phyloP scores from a whole-genome alignment of 2,888 invertebrate species.

The Ochlodes sylvanus region DNA sequence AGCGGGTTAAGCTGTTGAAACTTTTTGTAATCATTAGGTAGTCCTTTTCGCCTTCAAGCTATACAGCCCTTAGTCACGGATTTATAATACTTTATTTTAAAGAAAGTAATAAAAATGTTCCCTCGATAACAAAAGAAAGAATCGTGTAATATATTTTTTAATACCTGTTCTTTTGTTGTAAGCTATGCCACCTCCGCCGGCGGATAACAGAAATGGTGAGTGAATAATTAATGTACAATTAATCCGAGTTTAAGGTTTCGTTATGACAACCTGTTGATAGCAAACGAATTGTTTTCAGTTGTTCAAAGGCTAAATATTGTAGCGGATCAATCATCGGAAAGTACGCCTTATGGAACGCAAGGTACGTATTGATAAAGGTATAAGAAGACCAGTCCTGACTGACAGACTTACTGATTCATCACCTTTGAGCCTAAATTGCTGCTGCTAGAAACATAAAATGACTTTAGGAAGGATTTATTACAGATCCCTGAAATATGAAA shows the following conservation, averaged over 20 bases:
- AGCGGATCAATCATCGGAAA: constrained; percentile 74
- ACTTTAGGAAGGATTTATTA: too few species aligned
- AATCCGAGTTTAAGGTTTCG: not conserved
- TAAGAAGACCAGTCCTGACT: too few species aligned
- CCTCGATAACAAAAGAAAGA: too few species aligned
- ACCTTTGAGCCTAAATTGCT: too few species aligned
- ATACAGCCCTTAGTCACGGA: too few species aligned
- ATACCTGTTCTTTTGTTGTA: constrained; percentile 47
- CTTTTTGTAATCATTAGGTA: not conserved
- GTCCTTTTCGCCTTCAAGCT: too few species aligned
- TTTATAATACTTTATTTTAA: too few species aligned
- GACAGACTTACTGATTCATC: too few species aligned
- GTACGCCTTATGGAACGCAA: constrained; percentile 77
- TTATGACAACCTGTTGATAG: constrained; percentile 17
- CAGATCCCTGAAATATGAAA: too few species aligned
- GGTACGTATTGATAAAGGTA: constrained; percentile 55
- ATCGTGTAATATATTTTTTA: constrained; percentile 2
- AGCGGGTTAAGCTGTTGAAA: too few species aligned
- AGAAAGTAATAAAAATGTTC: too few species aligned
- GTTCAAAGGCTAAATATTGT: constrained; percentile 77
- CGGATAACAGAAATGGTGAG: constrained; percentile 77
- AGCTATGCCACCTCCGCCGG: constrained; percentile 75
- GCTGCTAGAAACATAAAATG: too few species aligned
- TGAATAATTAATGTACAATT: constrained; percentile 12
- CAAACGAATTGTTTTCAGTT: constrained; percentile 54